Evolutionary conservation across 1,140 invertebrate species (phyloP), one percentile per base, ranked within the genome.

Genomic region (Trichomalopsis sarcophagae): DNA sequence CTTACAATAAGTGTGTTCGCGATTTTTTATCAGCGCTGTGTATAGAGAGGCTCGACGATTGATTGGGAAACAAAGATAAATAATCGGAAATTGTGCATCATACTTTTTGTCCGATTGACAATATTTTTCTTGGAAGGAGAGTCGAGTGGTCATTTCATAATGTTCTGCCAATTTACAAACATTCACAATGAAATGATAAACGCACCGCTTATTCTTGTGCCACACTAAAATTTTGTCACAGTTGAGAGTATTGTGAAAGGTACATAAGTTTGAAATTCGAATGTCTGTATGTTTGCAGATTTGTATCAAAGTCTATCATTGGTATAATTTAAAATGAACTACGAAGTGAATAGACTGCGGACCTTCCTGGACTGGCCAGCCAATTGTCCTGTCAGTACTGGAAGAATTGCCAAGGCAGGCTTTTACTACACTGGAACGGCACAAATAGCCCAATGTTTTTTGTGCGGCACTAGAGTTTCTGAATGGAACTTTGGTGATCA

Each of bases 401-500:
- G 92, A 62, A 93, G 95, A 89, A 94, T 98, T 87, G 97, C 97
- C 3, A 95, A 95, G 90, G 97, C 96, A 69, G 97, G 97, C 14
- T 98, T 98, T 93, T 97, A 95, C 90, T 97, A 96, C 75, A 96
- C 95, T 2, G 96, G 96, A 23, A 91, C 93, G 86, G 95, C 92
- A 50, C 91, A 95, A 17, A 95, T 96, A 88, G 96, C 97, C 4
- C 94, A 97, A 89, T 97, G 97, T 91, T 96, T 97, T 89, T 93
- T 95, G 86, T 97, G 97, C 92, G 94, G 95, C 50, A 91, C 93
- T n/a, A 94, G 94, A 91, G 95, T 97, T 87, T 94, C 95, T 0
- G 94, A 96, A 84, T 97, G 96, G 97, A 95, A 96, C 87, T 96
- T 95, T 91, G 95, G 95, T 6, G 97, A 97, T 89, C 94, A 96